Percentiles rank a stretch among this genome's conserved stretches.
phyloP scores from a whole-genome alignment of 2,797 vertebrate genomes.

The Melanotaenia trifasciata region DNA sequence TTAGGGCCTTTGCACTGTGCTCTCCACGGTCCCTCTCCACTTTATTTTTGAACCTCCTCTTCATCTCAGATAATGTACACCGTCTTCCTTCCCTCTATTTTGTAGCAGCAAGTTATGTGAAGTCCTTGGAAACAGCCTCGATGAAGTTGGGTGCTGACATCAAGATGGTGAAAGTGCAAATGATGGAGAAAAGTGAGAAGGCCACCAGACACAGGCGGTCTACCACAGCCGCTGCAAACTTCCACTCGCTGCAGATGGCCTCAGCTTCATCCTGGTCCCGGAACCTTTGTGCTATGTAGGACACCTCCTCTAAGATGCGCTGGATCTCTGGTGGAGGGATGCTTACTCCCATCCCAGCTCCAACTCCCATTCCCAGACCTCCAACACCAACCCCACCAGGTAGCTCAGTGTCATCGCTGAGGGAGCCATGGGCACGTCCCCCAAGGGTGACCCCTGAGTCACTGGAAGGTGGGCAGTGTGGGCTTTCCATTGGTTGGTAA shows the following conservation, averaged over 20 bases:
- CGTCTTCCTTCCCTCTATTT: constrained; percentile 3
- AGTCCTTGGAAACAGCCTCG: constrained; percentile 93
- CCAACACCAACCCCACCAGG: constrained; percentile 71
- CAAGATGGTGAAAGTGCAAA: constrained; percentile 93
- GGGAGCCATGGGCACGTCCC: constrained; percentile 72
- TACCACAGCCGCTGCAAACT: constrained; percentile 93
- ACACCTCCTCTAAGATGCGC: constrained; percentile 90
- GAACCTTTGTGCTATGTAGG: constrained; percentile 89
- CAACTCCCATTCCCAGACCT: constrained; percentile 57
- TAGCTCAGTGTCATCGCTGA: constrained; percentile 78
- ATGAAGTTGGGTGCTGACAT: constrained; percentile 95
- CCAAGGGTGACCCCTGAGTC: constrained; percentile 84
- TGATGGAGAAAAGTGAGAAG: constrained; percentile 93
- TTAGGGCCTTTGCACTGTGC: constrained; percentile 11
- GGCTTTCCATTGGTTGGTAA: constrained; percentile 84
- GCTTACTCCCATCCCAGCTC: constrained; percentile 46
- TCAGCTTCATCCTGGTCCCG: constrained; percentile 90
- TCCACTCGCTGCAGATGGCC: constrained; percentile 92
- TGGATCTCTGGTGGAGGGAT: constrained; percentile 84
- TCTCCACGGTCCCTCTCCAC: not conserved
- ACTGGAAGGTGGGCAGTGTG: constrained; percentile 83
- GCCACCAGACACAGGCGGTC: constrained; percentile 92
- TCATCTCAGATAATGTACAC: not conserved
- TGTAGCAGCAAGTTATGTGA: constrained; percentile 79
- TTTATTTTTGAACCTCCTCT: constrained; percentile 11